Base-by-base conservation (phyloP, 2,888 invertebrate genomes). In the Cenopis cana region DNA sequence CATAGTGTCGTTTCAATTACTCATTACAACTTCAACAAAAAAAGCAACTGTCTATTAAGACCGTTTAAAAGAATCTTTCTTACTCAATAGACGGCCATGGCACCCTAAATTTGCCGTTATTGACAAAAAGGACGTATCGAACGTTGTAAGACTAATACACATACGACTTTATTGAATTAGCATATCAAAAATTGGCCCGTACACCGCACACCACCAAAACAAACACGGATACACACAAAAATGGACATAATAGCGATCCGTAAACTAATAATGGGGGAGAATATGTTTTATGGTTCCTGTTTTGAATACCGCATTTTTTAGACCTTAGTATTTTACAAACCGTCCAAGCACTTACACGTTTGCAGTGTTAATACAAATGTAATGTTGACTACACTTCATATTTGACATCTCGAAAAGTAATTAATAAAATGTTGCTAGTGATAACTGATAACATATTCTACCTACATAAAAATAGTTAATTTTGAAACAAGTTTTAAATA, bases 231-330 rank as follows among this genome's bases (percentile, higher is more conserved):
- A 87, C 90, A 91, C 85, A 89, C 87, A 90, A 89, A 89, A 89
- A 88, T 87, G 88, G 85, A 82, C 85, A 93, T 92, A 93, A 93
- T 91, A 89, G 91, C 89, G 87, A 85, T 80, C 88, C 88, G 91
- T 92, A 92, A 91, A 93, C 92, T 92, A 93, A 93, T 93, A 93
- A 93, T 92, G 90, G 93, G 93, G 93, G 93, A 93, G 91, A 76
- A 85, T 89, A 91, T 93, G 90, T 90, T 93, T 93, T 93, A 93
- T 93, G 91, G 86, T 86, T 88, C 88, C 83, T 89, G 89, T 90
- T 93, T 89, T 91, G 91, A 91, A 93, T 92, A 89, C 88, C 86
- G 81, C 74, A 74, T 86, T 90, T 91, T 93, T 91, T 89, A 85
- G 85, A 81, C 84, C 88, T 93, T 90, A 93, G 93, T 93, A 81